A percentile compares a stretch with the other conserved stretches of the same genome.
phyloP scores from a whole-genome alignment of 92 coral and sea anemone species.

The Zoanthus gigantus region DNA sequence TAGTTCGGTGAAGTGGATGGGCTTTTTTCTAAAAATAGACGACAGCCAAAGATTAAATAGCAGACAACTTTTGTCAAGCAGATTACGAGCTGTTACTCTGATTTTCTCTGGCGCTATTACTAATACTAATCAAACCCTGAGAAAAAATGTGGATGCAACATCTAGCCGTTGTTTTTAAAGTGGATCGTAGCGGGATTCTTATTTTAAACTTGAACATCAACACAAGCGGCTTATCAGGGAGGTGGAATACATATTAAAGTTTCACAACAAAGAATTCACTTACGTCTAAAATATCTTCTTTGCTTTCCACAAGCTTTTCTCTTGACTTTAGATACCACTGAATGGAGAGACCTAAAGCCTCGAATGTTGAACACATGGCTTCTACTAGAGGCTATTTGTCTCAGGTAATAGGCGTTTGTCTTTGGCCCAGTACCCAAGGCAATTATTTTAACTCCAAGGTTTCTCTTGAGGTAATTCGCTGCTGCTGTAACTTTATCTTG shows the following conservation, averaged over 20 bases:
- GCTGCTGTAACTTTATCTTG: constrained; percentile 65
- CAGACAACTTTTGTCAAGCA: too few relatives aligned
- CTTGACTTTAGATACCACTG: constrained; percentile 69
- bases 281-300: not conserved
- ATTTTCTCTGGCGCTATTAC: too few relatives aligned
- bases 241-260: not conserved
- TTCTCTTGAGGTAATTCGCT: constrained; percentile 62
- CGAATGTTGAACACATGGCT: constrained; percentile 69
- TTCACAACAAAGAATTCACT: not conserved
- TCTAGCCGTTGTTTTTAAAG: too few relatives aligned
- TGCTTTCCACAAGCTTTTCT: constrained; percentile 69
- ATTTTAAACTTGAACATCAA: too few relatives aligned
- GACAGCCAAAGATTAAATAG: too few relatives aligned
- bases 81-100: too few relatives aligned
- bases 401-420: constrained; percentile 58
- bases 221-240: too few relatives aligned
- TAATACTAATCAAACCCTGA: too few relatives aligned
- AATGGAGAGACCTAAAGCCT: constrained; percentile 65
- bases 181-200: too few relatives aligned
- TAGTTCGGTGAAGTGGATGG: too few relatives aligned
- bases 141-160: too few relatives aligned
- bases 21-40: too few relatives aligned
- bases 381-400: constrained; percentile 66
- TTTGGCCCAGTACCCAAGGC: constrained; percentile 76
- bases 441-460: constrained; percentile 62